phyloP scores from a whole-genome alignment of 2,113 vertebrate genomes.

The Corythornis cristatus region DNA sequence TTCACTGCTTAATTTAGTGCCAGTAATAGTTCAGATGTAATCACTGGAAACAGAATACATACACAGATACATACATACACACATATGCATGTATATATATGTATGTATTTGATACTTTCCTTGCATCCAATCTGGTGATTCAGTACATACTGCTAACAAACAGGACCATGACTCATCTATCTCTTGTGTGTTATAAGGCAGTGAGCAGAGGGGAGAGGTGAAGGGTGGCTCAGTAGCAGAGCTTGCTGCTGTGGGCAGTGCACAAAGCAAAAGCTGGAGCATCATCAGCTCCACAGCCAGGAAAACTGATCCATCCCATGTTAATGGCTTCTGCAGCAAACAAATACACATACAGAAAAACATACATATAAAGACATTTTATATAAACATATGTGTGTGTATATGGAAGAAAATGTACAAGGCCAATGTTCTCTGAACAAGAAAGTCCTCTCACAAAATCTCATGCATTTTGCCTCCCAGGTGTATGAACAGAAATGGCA shows the following conservation, averaged over 20 bases:
- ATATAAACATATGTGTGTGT: neutral
- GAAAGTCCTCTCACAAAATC: neutral
- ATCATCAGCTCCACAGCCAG: neutral
- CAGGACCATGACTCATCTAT: neutral
- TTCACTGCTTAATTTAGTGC: neutral
- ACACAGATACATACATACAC: neutral
- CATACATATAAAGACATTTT: neutral
- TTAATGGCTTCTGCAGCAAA: neutral
- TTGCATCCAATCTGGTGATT: neutral
- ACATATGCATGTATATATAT: neutral
- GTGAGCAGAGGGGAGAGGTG: neutral
- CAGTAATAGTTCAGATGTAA: neutral
- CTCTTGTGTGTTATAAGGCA: neutral
- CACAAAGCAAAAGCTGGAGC: neutral
- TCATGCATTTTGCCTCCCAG: neutral
- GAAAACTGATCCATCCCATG: neutral
- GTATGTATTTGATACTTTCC: neutral
- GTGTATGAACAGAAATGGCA: neutral
- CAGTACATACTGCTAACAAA: neutral
- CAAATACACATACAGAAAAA: neutral
- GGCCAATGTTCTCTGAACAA: neutral
- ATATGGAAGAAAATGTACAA: neutral
- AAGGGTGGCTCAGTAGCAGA: neutral
- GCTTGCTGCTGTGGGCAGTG: neutral
- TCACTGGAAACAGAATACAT: conserved; percentile 3